Percentiles rank a stretch among this genome's conserved stretches.
Evolutionary conservation across 1,140 invertebrate genomes (phyloP).

Genomic region (Linepithema humile): DNA sequence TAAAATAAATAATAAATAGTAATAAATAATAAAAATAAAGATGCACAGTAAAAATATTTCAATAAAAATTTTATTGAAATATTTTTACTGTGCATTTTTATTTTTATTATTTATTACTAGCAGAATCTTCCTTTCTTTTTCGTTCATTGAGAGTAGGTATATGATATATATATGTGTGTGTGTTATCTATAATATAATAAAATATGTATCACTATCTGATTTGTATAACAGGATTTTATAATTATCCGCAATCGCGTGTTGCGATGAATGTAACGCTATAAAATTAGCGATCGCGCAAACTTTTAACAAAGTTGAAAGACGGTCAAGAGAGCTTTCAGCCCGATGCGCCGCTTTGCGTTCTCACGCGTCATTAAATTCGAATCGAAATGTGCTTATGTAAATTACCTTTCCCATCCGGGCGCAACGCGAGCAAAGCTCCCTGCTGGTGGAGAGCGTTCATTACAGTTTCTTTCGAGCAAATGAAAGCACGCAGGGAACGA

Average conservation of each 20-base stretch:
- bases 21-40: too few species aligned
- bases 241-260: slow-evolving; percentile 5
- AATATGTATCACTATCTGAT: background rate
- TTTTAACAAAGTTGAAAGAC: slow-evolving; percentile 10
- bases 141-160: too few species aligned
- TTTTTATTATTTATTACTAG: too few species aligned
- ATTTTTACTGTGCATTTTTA: too few species aligned
- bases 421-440: background rate
- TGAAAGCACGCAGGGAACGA: background rate
- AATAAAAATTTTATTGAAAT: too few species aligned
- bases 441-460: background rate
- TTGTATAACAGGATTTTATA: background rate
- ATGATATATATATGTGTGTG: too few species aligned
- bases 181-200: too few species aligned
- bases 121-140: too few species aligned
- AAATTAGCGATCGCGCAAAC: slow-evolving; percentile 31
- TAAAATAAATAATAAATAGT: too few species aligned
- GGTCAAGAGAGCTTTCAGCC: slow-evolving; percentile 30
- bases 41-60: too few species aligned
- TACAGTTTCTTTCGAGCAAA: background rate
- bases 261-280: slow-evolving; percentile 14
- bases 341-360: slow-evolving; percentile 2
- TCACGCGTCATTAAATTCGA: slow-evolving; percentile 46
- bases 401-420: background rate
- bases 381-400: slow-evolving; percentile 17